Conservation (phyloP, 2,888 invertebrate species). For the Lepidochrysops patricia region DNA sequence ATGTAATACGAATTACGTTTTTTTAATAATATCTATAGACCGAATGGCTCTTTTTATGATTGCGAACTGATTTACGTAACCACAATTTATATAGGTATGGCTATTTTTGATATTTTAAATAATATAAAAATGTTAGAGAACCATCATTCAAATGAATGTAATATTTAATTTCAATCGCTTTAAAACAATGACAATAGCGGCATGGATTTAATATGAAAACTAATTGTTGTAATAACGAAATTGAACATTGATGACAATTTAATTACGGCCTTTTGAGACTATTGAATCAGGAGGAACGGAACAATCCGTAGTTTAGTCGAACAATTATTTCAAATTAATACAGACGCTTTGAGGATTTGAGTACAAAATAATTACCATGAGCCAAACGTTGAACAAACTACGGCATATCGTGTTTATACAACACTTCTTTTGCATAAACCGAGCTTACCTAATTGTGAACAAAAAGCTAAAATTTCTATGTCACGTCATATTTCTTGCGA, state of each 20-base stretch:
- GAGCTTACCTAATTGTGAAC: conserved; percentile 34
- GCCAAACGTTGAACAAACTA: conserved; percentile 4
- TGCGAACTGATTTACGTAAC: too few relatives aligned
- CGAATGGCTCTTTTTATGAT: too few relatives aligned
- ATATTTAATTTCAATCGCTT: background rate
- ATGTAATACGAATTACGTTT: too few relatives aligned
- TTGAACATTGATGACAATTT: background rate
- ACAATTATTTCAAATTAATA: background rate
- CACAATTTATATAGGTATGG: too few relatives aligned
- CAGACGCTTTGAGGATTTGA: background rate
- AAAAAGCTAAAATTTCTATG: conserved; percentile 28
- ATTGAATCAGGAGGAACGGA: background rate
- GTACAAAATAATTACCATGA: background rate
- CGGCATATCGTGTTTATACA: conserved; percentile 32
- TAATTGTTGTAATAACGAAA: background rate
- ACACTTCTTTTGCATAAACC: conserved; percentile 41
- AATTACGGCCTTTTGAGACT: conserved; percentile 1
- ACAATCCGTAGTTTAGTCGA: background rate
- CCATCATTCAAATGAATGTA: background rate
- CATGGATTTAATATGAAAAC: background rate
- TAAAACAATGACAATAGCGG: background rate
- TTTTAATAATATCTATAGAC: too few relatives aligned
- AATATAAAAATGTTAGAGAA: too few relatives aligned
- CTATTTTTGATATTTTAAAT: too few relatives aligned
- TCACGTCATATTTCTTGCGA: conserved; percentile 28